These are phyloP conservation scores for Neodontobutis hainanensis DNA, from an alignment of 2,113 vertebrate genomes.

Conservation along the genomic window DNA sequence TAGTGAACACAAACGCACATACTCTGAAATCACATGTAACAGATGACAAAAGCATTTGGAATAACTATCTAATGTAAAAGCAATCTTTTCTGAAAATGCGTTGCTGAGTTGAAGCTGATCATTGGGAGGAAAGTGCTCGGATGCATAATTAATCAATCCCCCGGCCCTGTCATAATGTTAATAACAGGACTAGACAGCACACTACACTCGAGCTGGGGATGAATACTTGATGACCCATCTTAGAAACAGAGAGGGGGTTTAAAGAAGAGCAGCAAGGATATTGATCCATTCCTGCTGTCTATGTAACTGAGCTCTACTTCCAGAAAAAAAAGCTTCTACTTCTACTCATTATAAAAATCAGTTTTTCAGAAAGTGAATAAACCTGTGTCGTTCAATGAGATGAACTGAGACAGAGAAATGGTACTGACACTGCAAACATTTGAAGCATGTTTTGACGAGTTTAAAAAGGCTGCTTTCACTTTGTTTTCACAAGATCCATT, in stretches of 20 bases:
- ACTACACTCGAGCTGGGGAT: constrained; percentile 62
- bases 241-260: constrained; percentile 45
- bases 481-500: background rate
- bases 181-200: constrained; percentile 48
- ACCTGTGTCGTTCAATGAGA: constrained; percentile 19
- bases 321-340: constrained; percentile 39
- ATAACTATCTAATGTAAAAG: background rate
- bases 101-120: constrained; percentile 13
- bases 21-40: no score
- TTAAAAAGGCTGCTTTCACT: background rate
- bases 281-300: constrained; percentile 64
- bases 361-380: background rate
- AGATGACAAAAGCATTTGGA: no score
- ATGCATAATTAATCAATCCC: constrained; percentile 72
- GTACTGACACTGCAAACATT: background rate
- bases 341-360: constrained; percentile 30
- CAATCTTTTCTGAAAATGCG: background rate
- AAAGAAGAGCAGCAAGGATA: constrained; percentile 53
- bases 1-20: background rate
- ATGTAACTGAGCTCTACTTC: constrained; percentile 65
- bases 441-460: constrained; percentile 9
- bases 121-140: constrained; percentile 52
- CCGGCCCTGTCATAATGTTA: constrained; percentile 53
- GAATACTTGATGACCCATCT: constrained; percentile 76
- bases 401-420: background rate